Evolutionary conservation across 2,888 invertebrate species (phyloP).

Genomic region (Argyresthia goedartella): DNA sequence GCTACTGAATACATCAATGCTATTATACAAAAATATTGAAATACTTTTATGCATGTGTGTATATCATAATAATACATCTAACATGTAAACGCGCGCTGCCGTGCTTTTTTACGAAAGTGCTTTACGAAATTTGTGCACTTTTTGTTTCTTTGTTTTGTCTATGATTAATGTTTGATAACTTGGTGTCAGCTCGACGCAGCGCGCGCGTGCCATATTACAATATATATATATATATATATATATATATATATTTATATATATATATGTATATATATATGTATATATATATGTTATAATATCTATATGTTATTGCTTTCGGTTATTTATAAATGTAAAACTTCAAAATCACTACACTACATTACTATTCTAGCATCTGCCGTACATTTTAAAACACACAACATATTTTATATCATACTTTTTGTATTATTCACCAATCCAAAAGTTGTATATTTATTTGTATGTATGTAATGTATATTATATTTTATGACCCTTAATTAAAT

Average conservation of each 20-base stretch:
- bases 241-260: too few species aligned
- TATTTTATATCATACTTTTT: slow-evolving; percentile 49
- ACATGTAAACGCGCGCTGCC: slow-evolving; percentile 51
- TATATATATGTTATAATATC: slow-evolving; percentile 23
- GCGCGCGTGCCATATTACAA: slow-evolving; percentile 57
- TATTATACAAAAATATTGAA: slow-evolving; percentile 68
- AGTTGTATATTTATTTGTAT: slow-evolving; percentile 40
- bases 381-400: slow-evolving; percentile 64
- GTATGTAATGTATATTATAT: slow-evolving; percentile 43
- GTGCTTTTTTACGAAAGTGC: slow-evolving; percentile 21
- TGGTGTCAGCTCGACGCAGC: slow-evolving; percentile 32
- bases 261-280: slow-evolving; percentile 1
- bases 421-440: slow-evolving; percentile 59
- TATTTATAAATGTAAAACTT: slow-evolving; percentile 64
- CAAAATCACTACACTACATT: slow-evolving; percentile 66
- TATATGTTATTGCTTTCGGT: slow-evolving; percentile 62
- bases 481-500: slow-evolving; percentile 46
- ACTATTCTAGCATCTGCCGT: slow-evolving; percentile 66
- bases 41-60: slow-evolving; percentile 54
- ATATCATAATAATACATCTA: slow-evolving; percentile 45
- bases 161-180: neutral
- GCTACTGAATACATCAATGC: slow-evolving; percentile 62
- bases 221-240: too few species aligned
- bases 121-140: too few species aligned
- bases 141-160: too few species aligned